Percentiles rank a stretch among this genome's conserved stretches.
These are phyloP conservation scores for Aplysia californica DNA, from an alignment of 1,140 invertebrate species.

Conservation along the genomic window DNA sequence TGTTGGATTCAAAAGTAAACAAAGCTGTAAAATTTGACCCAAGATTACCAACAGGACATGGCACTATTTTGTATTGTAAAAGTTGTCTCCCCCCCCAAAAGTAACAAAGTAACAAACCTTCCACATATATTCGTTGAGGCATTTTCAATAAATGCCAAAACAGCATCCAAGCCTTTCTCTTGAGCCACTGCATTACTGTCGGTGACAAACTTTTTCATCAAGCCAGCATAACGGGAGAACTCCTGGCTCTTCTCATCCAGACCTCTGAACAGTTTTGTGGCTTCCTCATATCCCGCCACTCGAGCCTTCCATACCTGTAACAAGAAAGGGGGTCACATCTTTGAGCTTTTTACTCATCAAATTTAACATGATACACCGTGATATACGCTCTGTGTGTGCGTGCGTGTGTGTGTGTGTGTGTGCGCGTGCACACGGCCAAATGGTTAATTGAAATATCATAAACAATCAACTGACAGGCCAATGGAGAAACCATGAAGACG, in stretches of 20 bases:
- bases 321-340: too few species aligned
- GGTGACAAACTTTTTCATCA: conserved; percentile 95
- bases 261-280: conserved; percentile 83
- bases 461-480: neutral
- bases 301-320: conserved; percentile 90
- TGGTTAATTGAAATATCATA: neutral
- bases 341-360: too few species aligned
- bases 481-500: neutral
- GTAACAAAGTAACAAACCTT: too few species aligned
- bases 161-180: conserved; percentile 95
- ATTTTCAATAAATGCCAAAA: conserved; percentile 90
- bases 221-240: conserved; percentile 88
- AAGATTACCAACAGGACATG: too few species aligned
- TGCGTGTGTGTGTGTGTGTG: too few species aligned
- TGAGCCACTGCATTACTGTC: conserved; percentile 96
- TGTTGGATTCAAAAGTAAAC: too few species aligned
- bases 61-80: too few species aligned
- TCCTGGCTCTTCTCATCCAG: conserved; percentile 87
- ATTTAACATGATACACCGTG: too few species aligned
- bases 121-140: conserved; percentile 69
- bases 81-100: too few species aligned
- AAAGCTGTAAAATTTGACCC: too few species aligned
- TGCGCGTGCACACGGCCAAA: too few species aligned
- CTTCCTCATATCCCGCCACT: conserved; percentile 93
- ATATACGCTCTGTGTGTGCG: too few species aligned